Evolutionary conservation across 2,797 vertebrate species (phyloP).

Genomic region (Coregonus suidteri): DNA sequence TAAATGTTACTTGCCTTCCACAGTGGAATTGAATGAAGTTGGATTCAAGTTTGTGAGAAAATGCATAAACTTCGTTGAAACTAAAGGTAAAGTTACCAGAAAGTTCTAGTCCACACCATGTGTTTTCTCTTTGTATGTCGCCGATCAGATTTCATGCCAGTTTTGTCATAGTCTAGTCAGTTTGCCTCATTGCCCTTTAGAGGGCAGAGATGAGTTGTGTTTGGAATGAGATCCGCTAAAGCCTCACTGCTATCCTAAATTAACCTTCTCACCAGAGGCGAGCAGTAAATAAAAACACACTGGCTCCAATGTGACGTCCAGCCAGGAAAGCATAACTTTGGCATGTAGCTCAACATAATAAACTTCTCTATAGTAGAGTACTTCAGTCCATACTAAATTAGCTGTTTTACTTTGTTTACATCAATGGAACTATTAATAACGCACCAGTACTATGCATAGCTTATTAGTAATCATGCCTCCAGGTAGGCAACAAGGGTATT

Average conservation of each 20-base stretch:
- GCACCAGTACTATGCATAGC: background rate
- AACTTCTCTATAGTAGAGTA: background rate
- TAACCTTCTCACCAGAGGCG: slow-evolving; percentile 5
- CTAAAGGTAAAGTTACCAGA: slow-evolving; percentile 80
- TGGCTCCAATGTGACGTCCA: slow-evolving; percentile 3
- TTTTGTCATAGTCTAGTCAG: background rate
- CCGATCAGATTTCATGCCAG: slow-evolving; percentile 7
- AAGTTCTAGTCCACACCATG: background rate
- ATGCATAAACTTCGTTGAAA: slow-evolving; percentile 93
- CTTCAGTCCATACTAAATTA: background rate
- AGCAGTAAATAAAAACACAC: slow-evolving; percentile 10
- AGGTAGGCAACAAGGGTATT: background rate
- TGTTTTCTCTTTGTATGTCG: background rate
- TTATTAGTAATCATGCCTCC: background rate
- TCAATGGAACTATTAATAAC: background rate
- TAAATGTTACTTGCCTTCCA: background rate
- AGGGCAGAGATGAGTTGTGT: slow-evolving; percentile 52
- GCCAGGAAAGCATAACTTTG: background rate
- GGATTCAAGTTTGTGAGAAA: slow-evolving; percentile 96
- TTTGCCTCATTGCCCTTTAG: slow-evolving; percentile 40
- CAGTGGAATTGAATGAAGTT: slow-evolving; percentile 95
- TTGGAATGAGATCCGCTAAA: slow-evolving; percentile 12
- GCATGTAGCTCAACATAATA: background rate
- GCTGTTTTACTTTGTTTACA: background rate
- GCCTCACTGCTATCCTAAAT: slow-evolving; percentile 1